phyloP scores from a whole-genome alignment of 2,888 invertebrate species.

The Ichneumon xanthorius region DNA sequence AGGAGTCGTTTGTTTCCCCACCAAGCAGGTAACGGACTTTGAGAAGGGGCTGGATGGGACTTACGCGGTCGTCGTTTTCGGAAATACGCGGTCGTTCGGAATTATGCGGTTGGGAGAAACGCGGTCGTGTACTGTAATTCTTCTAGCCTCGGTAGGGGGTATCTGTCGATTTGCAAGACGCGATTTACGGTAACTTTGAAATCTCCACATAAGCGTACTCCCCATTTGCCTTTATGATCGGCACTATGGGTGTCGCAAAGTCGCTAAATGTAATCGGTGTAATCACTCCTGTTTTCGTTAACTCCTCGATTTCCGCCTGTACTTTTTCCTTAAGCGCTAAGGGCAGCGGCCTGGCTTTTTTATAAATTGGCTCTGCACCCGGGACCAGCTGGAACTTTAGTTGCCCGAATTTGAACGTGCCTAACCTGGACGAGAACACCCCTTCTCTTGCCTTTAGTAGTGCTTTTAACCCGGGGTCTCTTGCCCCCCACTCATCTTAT shows the following conservation, averaged over 20 bases:
- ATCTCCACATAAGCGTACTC: slow-evolving; percentile 64
- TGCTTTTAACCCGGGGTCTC: neutral
- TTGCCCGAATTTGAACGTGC: slow-evolving; percentile 57
- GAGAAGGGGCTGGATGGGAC: no score
- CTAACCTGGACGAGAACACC: slow-evolving; percentile 57
- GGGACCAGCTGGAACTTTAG: slow-evolving; percentile 62
- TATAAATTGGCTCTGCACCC: slow-evolving; percentile 55
- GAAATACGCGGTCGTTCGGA: no score
- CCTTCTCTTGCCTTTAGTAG: neutral
- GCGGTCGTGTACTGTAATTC: no score
- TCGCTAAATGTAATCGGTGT: slow-evolving; percentile 69
- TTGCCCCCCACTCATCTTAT: neutral
- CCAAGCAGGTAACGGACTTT: no score
- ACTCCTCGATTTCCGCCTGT: slow-evolving; percentile 67
- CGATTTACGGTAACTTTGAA: slow-evolving; percentile 76
- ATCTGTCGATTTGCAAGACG: slow-evolving; percentile 71
- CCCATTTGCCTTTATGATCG: slow-evolving; percentile 78
- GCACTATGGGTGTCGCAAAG: slow-evolving; percentile 66
- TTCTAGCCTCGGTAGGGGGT: slow-evolving; percentile 72
- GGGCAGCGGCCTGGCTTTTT: slow-evolving; percentile 72
- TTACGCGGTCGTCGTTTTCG: no score
- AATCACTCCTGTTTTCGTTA: slow-evolving; percentile 67
- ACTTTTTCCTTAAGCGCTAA: slow-evolving; percentile 71
- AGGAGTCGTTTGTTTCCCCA: no score
- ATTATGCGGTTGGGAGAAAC: no score